These are phyloP conservation scores for Coptotermes formosanus DNA, from an alignment of 1,140 invertebrate species.

Conservation along the genomic window DNA sequence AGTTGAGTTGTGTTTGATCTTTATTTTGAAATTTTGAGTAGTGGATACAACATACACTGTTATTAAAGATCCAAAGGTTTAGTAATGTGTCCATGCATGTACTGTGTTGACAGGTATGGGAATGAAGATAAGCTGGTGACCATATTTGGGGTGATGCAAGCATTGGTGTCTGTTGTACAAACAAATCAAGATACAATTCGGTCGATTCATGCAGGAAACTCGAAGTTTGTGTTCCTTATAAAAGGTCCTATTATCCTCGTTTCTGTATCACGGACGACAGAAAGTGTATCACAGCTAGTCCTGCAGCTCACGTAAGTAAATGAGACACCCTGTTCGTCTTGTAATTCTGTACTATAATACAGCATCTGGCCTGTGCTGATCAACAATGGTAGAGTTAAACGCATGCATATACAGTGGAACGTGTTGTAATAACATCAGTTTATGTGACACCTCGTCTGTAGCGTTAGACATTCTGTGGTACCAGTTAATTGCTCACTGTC, in stretches of 20 bases:
- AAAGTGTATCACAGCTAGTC: slow-evolving; percentile 81
- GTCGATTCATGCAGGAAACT: slow-evolving; percentile 81
- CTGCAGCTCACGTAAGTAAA: slow-evolving; percentile 79
- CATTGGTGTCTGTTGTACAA: slow-evolving; percentile 88
- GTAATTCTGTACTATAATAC: too few relatives aligned
- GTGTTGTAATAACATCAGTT: too few relatives aligned
- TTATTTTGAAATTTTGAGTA: too few relatives aligned
- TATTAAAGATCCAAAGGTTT: neutral
- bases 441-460: too few relatives aligned
- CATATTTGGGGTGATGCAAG: slow-evolving; percentile 93
- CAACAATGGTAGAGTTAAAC: too few relatives aligned
- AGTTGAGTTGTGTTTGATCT: too few relatives aligned
- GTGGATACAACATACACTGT: too few relatives aligned
- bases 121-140: slow-evolving; percentile 93
- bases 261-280: slow-evolving; percentile 75
- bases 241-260: slow-evolving; percentile 89
- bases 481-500: too few relatives aligned
- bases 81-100: neutral
- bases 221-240: slow-evolving; percentile 84
- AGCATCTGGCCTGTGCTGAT: too few relatives aligned
- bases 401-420: too few relatives aligned
- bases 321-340: too few relatives aligned
- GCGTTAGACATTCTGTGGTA: too few relatives aligned
- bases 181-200: slow-evolving; percentile 78
- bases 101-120: slow-evolving; percentile 68